Evolutionary conservation across 2,113 vertebrate species (phyloP), one percentile per base, ranked within the genome.

Genomic region (Rafetus swinhoei): DNA sequence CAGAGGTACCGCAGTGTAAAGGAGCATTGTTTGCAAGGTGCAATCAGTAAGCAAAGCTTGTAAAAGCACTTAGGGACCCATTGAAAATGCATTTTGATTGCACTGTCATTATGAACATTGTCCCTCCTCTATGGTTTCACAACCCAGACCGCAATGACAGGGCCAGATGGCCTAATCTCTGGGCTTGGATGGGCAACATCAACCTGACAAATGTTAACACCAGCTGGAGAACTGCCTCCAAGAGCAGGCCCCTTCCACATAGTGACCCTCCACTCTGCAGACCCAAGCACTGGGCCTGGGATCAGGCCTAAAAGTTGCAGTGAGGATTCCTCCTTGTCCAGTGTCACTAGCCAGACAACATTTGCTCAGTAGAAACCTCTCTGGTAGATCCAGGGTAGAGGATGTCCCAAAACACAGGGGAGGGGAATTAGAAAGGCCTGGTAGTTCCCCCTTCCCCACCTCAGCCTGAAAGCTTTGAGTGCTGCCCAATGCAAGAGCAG

Each of bases 401-500:
- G 45, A 45, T 45, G 45, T 45, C 45, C 45, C 45, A 45, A 45
- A 45, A 45, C 45, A 45, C 45, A 45, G 45, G 45, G 45, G 45
- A 45, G 45, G 45, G 45, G 45, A 45, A 45, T 45, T 45, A 45
- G 45, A 45, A 45, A 45, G 45, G 45, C 45, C 53, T 54, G 53
- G 53, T 54, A 14, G 53, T 86, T 82, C 60, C 59, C 9, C 4
- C 7, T 18, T 35, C 86, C 53, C 45, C 27, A 0, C 6, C 60
- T 54, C 81, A 55, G 69, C 84, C 3, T 77, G 82, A 15, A 39
- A 86, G 88, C 57, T 95, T 76, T 89, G 53, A 25, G 84, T 91
- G 89, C 88, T 93, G 82, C 95, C 82, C 82, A 25, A 4, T 50
- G 76, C 55, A 56, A 86, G 89, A 88, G 29, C 53, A 81, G 79